Evolutionary conservation across 2,888 invertebrate species (phyloP), one percentile per base, ranked within the genome.

Genomic region (Lordiphosa andalusiaca): DNA sequence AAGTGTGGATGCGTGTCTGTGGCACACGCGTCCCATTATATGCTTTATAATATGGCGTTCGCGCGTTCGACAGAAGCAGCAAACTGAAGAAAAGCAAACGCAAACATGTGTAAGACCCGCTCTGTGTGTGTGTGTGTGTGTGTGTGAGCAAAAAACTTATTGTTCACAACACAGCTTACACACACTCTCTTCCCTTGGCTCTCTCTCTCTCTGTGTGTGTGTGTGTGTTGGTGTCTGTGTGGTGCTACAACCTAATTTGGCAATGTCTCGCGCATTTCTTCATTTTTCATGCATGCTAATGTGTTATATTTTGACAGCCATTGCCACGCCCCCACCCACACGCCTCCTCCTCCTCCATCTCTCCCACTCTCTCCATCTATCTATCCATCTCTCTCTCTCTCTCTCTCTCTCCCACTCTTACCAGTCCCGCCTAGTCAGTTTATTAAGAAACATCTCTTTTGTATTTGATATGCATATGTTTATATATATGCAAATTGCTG

Each of bases 241-340:
- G 2, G 13, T 36, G 37, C 41, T 50, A 58, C 53, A 67, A 81
- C 73, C 78, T 71, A 82, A 82, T 76, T 74, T 82, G 82, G 75
- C 62, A 49, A 78, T 64, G 72, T 67, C 65, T 50, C 67, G 75
- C 61, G 66, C 75, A 75, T 75, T 71, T 74, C 83, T 70, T 82
- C 66, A 82, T 82, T 75, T 76, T 76, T 82, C 82, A 78, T 82
- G 70, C 73, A 82, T 70, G 83, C 73, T 75, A 74, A 77, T 77
- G 75, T 74, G 72, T 70, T 60, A 70, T 66, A 78, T 78, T 82
- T 82, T 72, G 73, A 77, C 80, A 82, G 82, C 60, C 53, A 44
- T 44, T 40, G 25, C 7, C 12, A 48, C 10, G 12, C 10, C 39
- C 21, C 9, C 51, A 23, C 3, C 19, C 4, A 2, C 19, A 19